Conservation (phyloP, 2,888 invertebrate genomes). For the Hydrotaea cyrtoneurina region DNA sequence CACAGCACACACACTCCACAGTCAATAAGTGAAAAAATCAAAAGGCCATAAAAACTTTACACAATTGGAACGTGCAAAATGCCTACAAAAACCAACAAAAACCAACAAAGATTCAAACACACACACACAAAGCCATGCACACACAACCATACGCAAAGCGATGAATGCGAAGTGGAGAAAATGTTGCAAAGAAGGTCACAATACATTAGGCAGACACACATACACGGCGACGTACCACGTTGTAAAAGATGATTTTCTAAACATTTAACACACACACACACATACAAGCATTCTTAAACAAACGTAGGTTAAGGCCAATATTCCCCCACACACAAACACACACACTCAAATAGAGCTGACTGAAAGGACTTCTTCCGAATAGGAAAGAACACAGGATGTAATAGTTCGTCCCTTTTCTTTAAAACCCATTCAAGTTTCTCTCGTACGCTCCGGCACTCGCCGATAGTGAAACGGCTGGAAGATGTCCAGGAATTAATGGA, state of each 20-base stretch:
- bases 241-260: conserved; percentile 43
- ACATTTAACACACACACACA: conserved; percentile 39
- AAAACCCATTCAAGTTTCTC: neutral
- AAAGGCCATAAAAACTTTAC: conserved; percentile 78
- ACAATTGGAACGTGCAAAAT: conserved; percentile 78
- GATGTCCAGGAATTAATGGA: neutral
- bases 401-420: conserved; percentile 30
- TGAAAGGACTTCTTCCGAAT: conserved; percentile 71
- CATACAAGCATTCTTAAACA: no score
- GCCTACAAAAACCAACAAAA: conserved; percentile 55
- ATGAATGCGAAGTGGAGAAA: conserved; percentile 13
- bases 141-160: neutral
- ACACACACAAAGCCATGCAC: neutral
- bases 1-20: conserved; percentile 35
- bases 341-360: conserved; percentile 71
- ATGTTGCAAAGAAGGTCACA: conserved; percentile 33
- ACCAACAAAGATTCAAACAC: conserved; percentile 37
- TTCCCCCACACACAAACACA: conserved; percentile 20
- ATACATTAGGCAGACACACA: conserved; percentile 24
- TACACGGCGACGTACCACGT: conserved; percentile 31
- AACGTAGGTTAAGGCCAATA: no score
- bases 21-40: conserved; percentile 78
- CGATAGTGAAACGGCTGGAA: neutral
- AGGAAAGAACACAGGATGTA: conserved; percentile 24
- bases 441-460: neutral